phyloP scores from a whole-genome alignment of 2,888 invertebrate species.

The Ormia ochracea region DNA sequence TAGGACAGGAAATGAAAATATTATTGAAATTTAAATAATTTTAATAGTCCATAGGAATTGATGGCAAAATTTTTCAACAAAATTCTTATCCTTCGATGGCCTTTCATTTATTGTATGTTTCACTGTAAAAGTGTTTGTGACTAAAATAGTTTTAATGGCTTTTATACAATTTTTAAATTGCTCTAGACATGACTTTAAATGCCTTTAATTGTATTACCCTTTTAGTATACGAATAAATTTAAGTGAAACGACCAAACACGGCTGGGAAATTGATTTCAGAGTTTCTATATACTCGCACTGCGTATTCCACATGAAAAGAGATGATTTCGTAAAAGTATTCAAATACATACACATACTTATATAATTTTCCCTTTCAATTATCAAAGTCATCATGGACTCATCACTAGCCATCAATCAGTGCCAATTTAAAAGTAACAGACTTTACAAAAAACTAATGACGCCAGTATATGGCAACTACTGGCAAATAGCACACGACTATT shows the following conservation, averaged over 20 bases:
- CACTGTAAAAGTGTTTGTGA: too few species aligned
- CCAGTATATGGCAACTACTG: not conserved
- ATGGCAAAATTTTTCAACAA: too few species aligned
- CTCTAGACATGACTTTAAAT: not conserved
- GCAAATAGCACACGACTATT: not conserved
- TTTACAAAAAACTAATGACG: not conserved
- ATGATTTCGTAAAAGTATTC: constrained; percentile 24
- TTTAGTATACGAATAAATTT: not conserved
- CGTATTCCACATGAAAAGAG: constrained; percentile 27
- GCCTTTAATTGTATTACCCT: constrained; percentile 5
- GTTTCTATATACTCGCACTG: not conserved
- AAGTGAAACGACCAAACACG: not conserved
- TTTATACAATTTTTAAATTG: too few species aligned
- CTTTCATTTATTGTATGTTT: too few species aligned
- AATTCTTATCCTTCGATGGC: too few species aligned
- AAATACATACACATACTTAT: constrained; percentile 29
- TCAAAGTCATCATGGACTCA: constrained; percentile 50
- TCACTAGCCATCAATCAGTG: constrained; percentile 58
- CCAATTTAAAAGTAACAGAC: constrained; percentile 41
- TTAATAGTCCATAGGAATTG: too few species aligned
- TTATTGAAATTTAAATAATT: too few species aligned
- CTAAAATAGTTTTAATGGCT: too few species aligned
- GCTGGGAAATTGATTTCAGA: not conserved
- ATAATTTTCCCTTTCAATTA: constrained; percentile 49
- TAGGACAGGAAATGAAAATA: too few species aligned